phyloP scores from a whole-genome alignment of 35 echinoderm and acorn worm genomes.

The Strongylocentrotus purpuratus region DNA sequence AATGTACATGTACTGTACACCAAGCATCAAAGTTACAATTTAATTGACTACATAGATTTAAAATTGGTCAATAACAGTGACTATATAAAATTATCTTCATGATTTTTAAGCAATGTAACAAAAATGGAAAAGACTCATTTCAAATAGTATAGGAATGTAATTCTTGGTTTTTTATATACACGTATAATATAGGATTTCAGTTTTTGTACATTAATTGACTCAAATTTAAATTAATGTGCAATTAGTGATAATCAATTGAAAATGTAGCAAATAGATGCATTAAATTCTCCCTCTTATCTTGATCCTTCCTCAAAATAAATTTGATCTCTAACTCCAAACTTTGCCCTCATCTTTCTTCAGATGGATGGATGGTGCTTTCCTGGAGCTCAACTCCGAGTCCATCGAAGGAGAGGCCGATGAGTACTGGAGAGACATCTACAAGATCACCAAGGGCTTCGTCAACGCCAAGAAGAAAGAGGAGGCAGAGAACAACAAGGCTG shows the following conservation, averaged over 20 bases:
- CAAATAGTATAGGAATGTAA: too few species aligned
- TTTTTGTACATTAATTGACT: background rate
- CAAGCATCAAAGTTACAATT: too few species aligned
- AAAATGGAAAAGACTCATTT: too few species aligned
- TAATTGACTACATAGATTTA: too few species aligned
- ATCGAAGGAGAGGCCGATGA: slow-evolving; percentile 91
- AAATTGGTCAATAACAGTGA: too few species aligned
- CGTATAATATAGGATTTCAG: too few species aligned
- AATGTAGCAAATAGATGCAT: background rate
- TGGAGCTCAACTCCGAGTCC: slow-evolving; percentile 87
- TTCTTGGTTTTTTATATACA: too few species aligned
- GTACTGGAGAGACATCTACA: slow-evolving; percentile 99
- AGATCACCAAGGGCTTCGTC: slow-evolving; percentile 92
- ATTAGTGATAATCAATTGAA: background rate
- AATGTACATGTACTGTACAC: too few species aligned
- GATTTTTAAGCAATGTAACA: too few species aligned
- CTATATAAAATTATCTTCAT: too few species aligned
- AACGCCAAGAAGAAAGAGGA: slow-evolving; percentile 91
- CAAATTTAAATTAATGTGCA: background rate
- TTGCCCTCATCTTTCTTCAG: slow-evolving; percentile 51
- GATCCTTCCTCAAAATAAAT: background rate
- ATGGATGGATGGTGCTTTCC: slow-evolving; percentile 98
- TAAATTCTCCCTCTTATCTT: background rate
- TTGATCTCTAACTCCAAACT: background rate
- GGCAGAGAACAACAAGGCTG: slow-evolving; percentile 87